Conservation (phyloP, 2,888 invertebrate genomes). For the Erebia ligea region DNA sequence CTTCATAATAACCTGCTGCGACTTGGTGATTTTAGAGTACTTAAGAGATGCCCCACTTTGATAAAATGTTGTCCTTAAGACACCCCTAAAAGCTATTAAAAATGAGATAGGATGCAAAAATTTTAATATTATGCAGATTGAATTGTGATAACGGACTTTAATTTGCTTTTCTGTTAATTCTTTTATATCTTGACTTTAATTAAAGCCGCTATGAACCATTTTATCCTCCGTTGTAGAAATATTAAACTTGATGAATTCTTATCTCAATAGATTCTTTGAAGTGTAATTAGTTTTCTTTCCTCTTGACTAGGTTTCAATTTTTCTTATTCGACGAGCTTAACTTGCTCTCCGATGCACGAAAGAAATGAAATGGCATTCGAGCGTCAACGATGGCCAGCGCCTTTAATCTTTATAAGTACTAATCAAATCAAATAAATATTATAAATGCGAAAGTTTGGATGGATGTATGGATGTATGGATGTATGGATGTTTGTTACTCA, state of each 20-base stretch:
- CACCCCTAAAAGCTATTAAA: conserved; percentile 13
- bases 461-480: too few relatives aligned
- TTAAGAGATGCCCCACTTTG: conserved; percentile 49
- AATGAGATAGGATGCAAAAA: not conserved
- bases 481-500: too few relatives aligned
- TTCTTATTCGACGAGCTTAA: too few relatives aligned
- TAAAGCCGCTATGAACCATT: not conserved
- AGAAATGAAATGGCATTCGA: too few relatives aligned
- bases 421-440: too few relatives aligned
- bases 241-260: conserved; percentile 8
- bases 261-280: conserved; percentile 3
- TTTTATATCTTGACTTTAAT: not conserved
- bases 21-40: conserved; percentile 67
- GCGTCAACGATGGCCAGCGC: too few relatives aligned
- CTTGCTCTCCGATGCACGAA: too few relatives aligned
- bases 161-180: not conserved
- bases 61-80: conserved; percentile 22
- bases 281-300: not conserved
- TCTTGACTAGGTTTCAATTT: not conserved
- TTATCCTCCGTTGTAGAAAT: conserved; percentile 6
- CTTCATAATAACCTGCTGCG: conserved; percentile 59
- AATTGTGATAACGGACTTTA: not conserved
- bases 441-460: too few relatives aligned
- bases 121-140: not conserved
- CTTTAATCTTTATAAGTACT: too few relatives aligned